Evolutionary conservation across 2,797 vertebrate species (phyloP), one percentile per base, ranked within the genome.

Genomic region (Columba guinea): DNA sequence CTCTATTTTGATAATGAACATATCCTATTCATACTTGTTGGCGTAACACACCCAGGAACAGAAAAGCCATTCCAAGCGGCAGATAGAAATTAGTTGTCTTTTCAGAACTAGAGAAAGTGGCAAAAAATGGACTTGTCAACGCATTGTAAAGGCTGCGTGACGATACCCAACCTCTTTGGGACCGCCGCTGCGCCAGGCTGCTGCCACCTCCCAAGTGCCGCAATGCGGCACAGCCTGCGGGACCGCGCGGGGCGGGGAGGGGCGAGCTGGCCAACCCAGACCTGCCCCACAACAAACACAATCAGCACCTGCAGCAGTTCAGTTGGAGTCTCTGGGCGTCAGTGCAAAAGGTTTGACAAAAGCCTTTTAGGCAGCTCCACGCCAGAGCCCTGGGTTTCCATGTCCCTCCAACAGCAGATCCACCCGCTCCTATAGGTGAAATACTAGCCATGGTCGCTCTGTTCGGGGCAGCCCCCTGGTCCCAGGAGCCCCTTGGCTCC

Each of bases 221-320:
- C 97, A 97, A 76, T 97, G 97, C 97, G 97, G 91, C 94, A 97
- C 49, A 5, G 71, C 78, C 87, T 13, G 67, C 35, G 4, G 63
- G 67, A 76, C 75, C 91, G 84, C 34, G 0, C 96, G 86, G 94
- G 85, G 80, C 73, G 19, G 32, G 78, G 65, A 73, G 85, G 77
- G 92, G 68, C 1, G 7, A 51, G 74, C 62, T n/a, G 84, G 70
- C 70, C 44, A 20, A 20, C 44, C 44, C 44, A 46, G 18, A 62
- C 59, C 46, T 67, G 30, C 74, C 63, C 18, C 49, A n/a, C 55
- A 17, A n/a, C 1, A 12, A 84, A 9, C 1, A 41, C 39, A 56
- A 87, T 67, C 0, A 14, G 60, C 75, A 35, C 48, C 11, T 55
- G 27, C 26, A 24, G 28, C 68, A 51, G 9, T 2, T 59, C 1